Conservation (phyloP, 2,888 invertebrate species). For the Drosophila vallismaia region DNA sequence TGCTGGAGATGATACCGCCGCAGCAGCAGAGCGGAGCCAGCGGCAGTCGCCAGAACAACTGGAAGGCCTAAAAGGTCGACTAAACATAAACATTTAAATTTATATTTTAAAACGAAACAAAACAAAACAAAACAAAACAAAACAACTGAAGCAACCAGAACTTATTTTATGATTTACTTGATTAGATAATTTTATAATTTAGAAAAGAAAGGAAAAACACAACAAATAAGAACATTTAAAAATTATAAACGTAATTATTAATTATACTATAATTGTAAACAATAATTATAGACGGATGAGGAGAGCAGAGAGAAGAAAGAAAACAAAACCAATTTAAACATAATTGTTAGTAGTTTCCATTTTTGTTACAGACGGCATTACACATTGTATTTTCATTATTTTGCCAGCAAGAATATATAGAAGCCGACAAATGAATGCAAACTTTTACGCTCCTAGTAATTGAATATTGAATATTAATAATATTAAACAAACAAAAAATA, state of each 20-base stretch:
- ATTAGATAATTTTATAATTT: conserved; percentile 77
- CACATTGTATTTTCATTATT: conserved; percentile 20
- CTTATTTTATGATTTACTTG: conserved; percentile 65
- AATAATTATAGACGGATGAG: conserved; percentile 71
- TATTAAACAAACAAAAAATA: conserved; percentile 48
- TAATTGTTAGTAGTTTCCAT: conserved; percentile 64
- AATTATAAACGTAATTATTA: conserved; percentile 63
- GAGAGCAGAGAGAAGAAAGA: conserved; percentile 32
- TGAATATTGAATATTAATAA: conserved; percentile 58
- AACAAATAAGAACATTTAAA: conserved; percentile 45
- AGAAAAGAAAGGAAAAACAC: conserved; percentile 16
- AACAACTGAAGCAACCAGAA: conserved; percentile 1
- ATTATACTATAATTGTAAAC: conserved; percentile 73
- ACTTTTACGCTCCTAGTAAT: conserved; percentile 71
- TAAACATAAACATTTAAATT: conserved; percentile 2
- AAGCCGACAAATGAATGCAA: conserved; percentile 40
- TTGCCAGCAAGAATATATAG: conserved; percentile 31
- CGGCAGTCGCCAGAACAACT: conserved; percentile 84
- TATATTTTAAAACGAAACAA: conserved; percentile 4
- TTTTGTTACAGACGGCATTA: conserved; percentile 31
- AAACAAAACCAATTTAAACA: conserved; percentile 41
- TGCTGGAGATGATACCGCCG: conserved; percentile 96
- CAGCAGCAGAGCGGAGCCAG: conserved; percentile 82
- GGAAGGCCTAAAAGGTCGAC: conserved; percentile 81
- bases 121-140: conserved; percentile 8